Conservation (phyloP, 2,113 vertebrate genomes). For the Anas platyrhynchos region DNA sequence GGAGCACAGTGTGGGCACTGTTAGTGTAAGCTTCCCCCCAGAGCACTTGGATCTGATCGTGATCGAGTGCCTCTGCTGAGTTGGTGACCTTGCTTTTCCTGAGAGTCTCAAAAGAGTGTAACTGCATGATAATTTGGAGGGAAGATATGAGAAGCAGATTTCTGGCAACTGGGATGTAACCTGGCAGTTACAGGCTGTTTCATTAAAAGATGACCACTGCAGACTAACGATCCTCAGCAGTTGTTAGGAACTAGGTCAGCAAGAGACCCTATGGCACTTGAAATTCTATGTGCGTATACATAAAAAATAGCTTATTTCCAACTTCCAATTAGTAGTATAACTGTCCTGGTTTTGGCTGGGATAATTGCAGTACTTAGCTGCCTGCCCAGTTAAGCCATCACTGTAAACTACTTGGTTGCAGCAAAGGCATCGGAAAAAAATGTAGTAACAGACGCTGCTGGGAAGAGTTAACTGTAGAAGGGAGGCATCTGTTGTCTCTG, state of each 20-base stretch:
- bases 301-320: neutral
- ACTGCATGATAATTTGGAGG: neutral
- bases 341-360: neutral
- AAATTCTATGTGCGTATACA: neutral
- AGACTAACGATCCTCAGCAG: neutral
- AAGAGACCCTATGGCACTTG: neutral
- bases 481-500: neutral
- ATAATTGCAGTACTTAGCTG: neutral
- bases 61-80: accelerated
- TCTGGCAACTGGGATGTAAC: neutral
- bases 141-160: accelerated
- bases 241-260: neutral
- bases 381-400: neutral
- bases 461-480: neutral
- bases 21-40: neutral
- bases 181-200: neutral
- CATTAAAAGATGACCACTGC: neutral
- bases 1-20: neutral
- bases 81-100: neutral
- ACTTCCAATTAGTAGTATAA: neutral
- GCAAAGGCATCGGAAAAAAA: neutral
- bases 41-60: neutral
- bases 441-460: neutral
- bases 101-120: neutral
- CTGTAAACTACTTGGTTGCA: neutral